A percentile compares a stretch with the other conserved stretches of the same genome.
Conservation (phyloP, 2,797 vertebrate genomes). For the Pangasius macronema region DNA sequence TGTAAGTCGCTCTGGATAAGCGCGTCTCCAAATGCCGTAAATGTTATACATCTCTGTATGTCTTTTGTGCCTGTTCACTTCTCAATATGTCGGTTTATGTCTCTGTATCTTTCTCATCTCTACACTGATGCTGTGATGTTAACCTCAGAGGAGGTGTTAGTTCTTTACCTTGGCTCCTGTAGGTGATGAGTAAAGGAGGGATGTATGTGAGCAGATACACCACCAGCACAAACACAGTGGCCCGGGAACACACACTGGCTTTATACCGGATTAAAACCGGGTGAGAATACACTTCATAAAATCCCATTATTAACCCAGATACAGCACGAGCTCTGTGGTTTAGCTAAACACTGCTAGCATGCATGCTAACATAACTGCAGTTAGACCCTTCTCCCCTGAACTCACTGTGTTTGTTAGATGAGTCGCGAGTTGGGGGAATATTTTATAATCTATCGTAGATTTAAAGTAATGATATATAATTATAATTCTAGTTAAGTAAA, state of each 20-base stretch:
- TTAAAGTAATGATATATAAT: background rate
- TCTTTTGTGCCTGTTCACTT: too few relatives aligned
- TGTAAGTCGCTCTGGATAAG: too few relatives aligned
- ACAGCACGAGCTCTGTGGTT: background rate
- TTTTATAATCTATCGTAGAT: background rate
- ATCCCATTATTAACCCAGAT: slow-evolving; percentile 70
- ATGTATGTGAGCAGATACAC: slow-evolving; percentile 85
- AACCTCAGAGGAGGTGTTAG: background rate
- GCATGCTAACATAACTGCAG: background rate
- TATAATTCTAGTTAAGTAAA: background rate
- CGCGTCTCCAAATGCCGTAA: too few relatives aligned
- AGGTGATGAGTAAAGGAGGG: slow-evolving; percentile 87
- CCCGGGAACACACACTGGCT: slow-evolving; percentile 84
- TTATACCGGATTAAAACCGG: slow-evolving; percentile 81
- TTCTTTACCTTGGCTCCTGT: slow-evolving; percentile 89
- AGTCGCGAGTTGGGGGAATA: background rate
- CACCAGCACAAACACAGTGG: slow-evolving; percentile 79
- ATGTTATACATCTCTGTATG: too few relatives aligned
- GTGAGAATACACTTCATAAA: slow-evolving; percentile 86
- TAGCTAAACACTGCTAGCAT: background rate
- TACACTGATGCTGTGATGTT: background rate
- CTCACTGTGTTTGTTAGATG: background rate
- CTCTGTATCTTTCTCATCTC: background rate
- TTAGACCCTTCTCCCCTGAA: background rate
- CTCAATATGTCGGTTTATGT: background rate